Conservation (phyloP, 2,797 vertebrate species). For the Alfaro cultratus region DNA sequence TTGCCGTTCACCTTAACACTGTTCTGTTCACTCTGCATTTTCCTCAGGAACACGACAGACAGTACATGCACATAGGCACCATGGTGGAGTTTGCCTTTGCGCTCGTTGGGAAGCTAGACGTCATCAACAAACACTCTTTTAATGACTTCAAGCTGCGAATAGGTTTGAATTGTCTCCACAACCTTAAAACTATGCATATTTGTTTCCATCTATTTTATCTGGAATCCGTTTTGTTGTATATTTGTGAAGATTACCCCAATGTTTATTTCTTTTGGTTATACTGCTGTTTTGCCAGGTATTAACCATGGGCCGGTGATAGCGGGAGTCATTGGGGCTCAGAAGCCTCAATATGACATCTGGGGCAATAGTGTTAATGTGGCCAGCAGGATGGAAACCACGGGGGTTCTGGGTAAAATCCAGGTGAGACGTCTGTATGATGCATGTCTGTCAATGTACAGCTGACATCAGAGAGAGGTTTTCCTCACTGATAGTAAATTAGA, state of each 20-base stretch:
- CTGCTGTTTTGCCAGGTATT: slow-evolving; percentile 81
- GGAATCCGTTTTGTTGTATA: background rate
- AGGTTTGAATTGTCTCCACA: slow-evolving; percentile 77
- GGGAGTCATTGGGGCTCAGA: slow-evolving; percentile 97
- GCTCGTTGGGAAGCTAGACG: slow-evolving; percentile 92
- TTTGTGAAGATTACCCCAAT: background rate
- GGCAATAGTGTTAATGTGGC: slow-evolving; percentile 98
- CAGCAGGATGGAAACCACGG: slow-evolving; percentile 97
- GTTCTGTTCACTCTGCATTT: slow-evolving; percentile 1
- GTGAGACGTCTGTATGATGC: slow-evolving; percentile 59
- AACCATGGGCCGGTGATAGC: slow-evolving; percentile 97
- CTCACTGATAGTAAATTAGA: background rate
- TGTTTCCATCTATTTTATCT: background rate
- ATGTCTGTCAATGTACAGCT: background rate
- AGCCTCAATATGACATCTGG: slow-evolving; percentile 99
- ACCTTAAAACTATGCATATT: background rate
- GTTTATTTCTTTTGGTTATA: background rate
- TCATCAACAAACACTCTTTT: slow-evolving; percentile 98
- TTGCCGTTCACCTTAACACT: background rate
- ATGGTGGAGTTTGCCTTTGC: slow-evolving; percentile 98
- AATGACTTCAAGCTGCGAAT: slow-evolving; percentile 96
- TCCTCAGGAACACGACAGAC: slow-evolving; percentile 91
- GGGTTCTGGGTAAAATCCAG: slow-evolving; percentile 96
- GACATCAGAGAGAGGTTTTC: background rate
- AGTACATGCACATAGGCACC: slow-evolving; percentile 96